Base-by-base conservation (phyloP, 2,797 vertebrate species). In the Oreochromis mossambicus region DNA sequence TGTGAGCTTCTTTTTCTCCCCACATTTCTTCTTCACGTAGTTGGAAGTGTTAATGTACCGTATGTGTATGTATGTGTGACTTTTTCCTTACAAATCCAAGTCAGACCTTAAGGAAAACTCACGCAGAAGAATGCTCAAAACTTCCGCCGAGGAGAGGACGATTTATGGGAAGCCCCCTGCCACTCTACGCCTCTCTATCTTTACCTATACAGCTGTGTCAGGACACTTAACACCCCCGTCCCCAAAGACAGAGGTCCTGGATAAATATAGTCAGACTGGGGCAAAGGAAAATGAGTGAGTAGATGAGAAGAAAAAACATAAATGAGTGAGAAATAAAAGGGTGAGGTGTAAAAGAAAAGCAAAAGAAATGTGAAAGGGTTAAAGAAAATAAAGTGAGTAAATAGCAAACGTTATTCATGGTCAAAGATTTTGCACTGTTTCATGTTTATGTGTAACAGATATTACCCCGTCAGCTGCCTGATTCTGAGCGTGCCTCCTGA, bases 221-320 rank as follows among this genome's bases (percentile, higher is more conserved):
- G 80, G 86, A 86, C 75, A 63, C 76, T 70, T 13, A 26, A 52
- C 5, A 14, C 51, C 79, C 79, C 10, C 34, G 15, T 86, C 82
- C 75, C 68, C 50, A 75, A 79, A 77, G 73, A 85, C 79, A 70
- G 80, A 73, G 21, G 43, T 61, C 43, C 32, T 34, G 17, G 4
- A 89, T 94, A 93, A 91, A 93, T 92, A 90, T 94, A 95, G 88
- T 83, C 32, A 87, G 46, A 80, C 14, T 10, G 55, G 68, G 36
- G 1, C 0, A 73, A 79, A 80, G n/a, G 17, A 66, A 63, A 80
- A 70, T 34, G 54, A 75, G 56, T 24, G 34, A 43, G 32, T n/a
- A 32, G 5, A 26, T 15, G 8, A 46, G 21, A 4, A 48, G 34
- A 43, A 11, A 38, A 24, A 4, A 15, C 34, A 14, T 13, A 58